Evolutionary conservation across 1,140 invertebrate species (phyloP).

Genomic region (Vanessa tameamea): DNA sequence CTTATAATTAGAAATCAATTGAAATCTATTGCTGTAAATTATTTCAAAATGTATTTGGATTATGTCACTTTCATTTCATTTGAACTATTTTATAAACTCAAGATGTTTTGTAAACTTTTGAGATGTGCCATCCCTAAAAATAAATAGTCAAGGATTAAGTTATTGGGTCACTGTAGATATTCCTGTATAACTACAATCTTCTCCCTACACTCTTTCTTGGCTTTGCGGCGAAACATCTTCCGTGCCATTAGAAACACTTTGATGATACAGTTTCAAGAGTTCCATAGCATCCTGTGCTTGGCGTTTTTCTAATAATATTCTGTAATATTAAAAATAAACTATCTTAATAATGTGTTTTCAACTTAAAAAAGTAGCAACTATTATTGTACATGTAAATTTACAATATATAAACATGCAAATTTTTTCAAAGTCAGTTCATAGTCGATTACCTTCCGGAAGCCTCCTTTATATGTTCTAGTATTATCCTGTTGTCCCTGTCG

Average conservation of each 20-base stretch:
- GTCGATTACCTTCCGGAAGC: slow-evolving; percentile 86
- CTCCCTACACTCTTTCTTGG: slow-evolving; percentile 74
- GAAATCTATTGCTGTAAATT: slow-evolving; percentile 8
- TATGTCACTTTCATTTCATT: not conserved
- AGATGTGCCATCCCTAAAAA: slow-evolving; percentile 72
- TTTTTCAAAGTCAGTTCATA: not conserved
- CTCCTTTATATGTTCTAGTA: slow-evolving; percentile 91
- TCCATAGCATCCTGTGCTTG: slow-evolving; percentile 92
- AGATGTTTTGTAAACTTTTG: slow-evolving; percentile 77
- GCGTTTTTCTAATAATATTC: slow-evolving; percentile 87
- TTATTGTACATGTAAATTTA: too few species aligned
- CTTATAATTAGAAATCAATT: slow-evolving; percentile 30
- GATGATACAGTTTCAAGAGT: slow-evolving; percentile 83
- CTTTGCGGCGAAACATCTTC: slow-evolving; percentile 74
- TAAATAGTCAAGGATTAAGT: slow-evolving; percentile 67
- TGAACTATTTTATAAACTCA: slow-evolving; percentile 4
- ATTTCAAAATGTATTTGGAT: slow-evolving; percentile 5
- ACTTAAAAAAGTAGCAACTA: too few species aligned
- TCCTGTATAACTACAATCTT: slow-evolving; percentile 53
- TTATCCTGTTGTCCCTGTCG: slow-evolving; percentile 87
- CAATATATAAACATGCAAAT: too few species aligned
- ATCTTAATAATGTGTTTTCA: not conserved
- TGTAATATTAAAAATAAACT: slow-evolving; percentile 52
- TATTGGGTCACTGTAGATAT: slow-evolving; percentile 49
- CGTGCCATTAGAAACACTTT: slow-evolving; percentile 78